Evolutionary conservation across 2,888 invertebrate genomes (phyloP), one percentile per base, ranked within the genome.

Genomic region (Agrilus mali): DNA sequence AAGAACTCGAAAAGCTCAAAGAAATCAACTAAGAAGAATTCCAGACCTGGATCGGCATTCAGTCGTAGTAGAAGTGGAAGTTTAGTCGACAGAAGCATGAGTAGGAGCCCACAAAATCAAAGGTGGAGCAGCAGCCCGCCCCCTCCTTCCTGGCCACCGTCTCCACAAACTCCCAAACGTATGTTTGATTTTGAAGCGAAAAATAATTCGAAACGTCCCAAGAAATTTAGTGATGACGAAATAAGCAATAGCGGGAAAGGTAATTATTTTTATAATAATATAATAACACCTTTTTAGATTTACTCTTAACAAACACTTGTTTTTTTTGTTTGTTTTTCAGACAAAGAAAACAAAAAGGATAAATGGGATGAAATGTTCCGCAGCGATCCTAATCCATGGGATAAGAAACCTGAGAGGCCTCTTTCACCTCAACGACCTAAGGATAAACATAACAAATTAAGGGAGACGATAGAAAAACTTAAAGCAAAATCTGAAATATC

Each of bases 401-500:
- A 41, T 40, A 38, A 22, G 43, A 47, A 33, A 27, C 10, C 27
- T 27, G 39, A 43, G 40, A 36, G 47, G 10, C 40, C 48, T 4
- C 16, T 47, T n/a, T 51, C 55, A 2, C 52, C 58, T 4, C 60
- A 60, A 50, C 57, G 61, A 35, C 54, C 51, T 22, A 65, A 64
- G 52, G 66, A 66, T 45, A 67, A 67, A 48, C 66, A 67, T 44
- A 65, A 64, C 48, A 66, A 66, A 47, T 47, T 67, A 15, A 46
- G 65, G 13, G 66, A 67, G 53, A 78, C 78, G 1, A 78, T 78
- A 42, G 78, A 78, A 60, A 79, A 78, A 57, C 56, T 78, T 12
- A 78, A 77, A 62, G 76, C 77, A 10, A 78, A 77, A 59, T 76
- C 74, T 57, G 74, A 74, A 53, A 71, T 74, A 44, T 70, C 69